Evolutionary conservation across 2,888 invertebrate species (phyloP).

Genomic region (Physocephala rufipes): DNA sequence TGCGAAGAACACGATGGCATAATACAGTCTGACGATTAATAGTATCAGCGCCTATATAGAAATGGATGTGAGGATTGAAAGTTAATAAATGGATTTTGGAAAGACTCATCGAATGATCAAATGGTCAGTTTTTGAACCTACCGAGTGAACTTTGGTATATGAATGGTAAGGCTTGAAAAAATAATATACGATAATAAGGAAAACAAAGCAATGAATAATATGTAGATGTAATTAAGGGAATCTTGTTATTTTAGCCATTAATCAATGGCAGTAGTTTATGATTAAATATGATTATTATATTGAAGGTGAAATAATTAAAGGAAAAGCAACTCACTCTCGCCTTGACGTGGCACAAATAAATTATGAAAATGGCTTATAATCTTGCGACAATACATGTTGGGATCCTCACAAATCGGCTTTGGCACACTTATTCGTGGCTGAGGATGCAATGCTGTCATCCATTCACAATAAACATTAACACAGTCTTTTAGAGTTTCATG

Average conservation of each 20-base stretch:
- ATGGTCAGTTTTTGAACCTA: slow-evolving; percentile 65
- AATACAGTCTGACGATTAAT: slow-evolving; percentile 93
- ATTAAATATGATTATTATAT: background rate
- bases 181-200: slow-evolving; percentile 54
- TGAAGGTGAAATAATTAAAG: background rate
- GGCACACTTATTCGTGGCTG: slow-evolving; percentile 89
- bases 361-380: slow-evolving; percentile 94
- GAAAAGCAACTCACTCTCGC: slow-evolving; percentile 78
- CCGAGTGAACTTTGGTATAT: slow-evolving; percentile 84
- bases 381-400: slow-evolving; percentile 88
- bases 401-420: slow-evolving; percentile 85
- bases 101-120: background rate
- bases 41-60: slow-evolving; percentile 78
- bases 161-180: slow-evolving; percentile 89
- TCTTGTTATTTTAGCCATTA: background rate
- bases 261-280: background rate
- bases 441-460: slow-evolving; percentile 88
- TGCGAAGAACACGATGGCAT: slow-evolving; percentile 88
- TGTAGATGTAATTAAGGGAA: background rate
- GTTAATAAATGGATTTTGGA: background rate
- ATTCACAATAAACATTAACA: slow-evolving; percentile 96
- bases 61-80: slow-evolving; percentile 34
- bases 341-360: slow-evolving; percentile 90
- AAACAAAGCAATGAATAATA: slow-evolving; percentile 22
- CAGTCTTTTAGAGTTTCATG: slow-evolving; percentile 96